Conservation (phyloP, 2,888 invertebrate genomes). For the Carterocephalus palaemon region DNA sequence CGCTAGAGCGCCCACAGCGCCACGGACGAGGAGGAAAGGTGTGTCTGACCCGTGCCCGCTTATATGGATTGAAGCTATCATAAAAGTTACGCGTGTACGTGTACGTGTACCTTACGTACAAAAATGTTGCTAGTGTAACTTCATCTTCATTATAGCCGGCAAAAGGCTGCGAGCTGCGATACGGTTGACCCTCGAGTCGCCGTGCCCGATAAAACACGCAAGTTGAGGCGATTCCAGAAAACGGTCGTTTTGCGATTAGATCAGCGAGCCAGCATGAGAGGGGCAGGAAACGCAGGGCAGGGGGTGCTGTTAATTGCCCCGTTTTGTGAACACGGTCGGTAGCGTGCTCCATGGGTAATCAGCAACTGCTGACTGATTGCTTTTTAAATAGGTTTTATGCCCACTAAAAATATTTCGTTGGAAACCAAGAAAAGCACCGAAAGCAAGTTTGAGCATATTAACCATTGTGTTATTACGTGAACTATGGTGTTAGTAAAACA, state of each 20-base stretch:
- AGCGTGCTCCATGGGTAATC: constrained; percentile 75
- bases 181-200: constrained; percentile 17
- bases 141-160: constrained; percentile 9
- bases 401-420: constrained; percentile 71
- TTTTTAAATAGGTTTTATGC: constrained; percentile 79
- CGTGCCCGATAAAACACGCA: constrained; percentile 50
- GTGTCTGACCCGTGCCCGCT: too few relatives aligned
- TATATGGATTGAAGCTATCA: too few relatives aligned
- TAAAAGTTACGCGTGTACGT: too few relatives aligned
- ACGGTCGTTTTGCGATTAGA: constrained; percentile 79
- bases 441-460: constrained; percentile 50
- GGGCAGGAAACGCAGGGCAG: constrained; percentile 39
- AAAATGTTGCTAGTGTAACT: constrained; percentile 8
- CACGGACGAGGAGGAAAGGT: too few relatives aligned
- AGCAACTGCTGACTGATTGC: constrained; percentile 77
- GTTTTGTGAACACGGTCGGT: constrained; percentile 78
- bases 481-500: too few relatives aligned
- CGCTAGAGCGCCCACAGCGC: too few relatives aligned
- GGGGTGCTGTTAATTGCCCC: constrained; percentile 74
- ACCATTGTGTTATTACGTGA: constrained; percentile 56
- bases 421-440: constrained; percentile 61
- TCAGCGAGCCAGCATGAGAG: constrained; percentile 50
- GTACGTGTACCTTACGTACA: too few relatives aligned
- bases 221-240: constrained; percentile 77
- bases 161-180: constrained; percentile 17